These are phyloP conservation scores for Cirrhinus mrigala DNA, from an alignment of 2,797 vertebrate genomes.

Conservation along the genomic window DNA sequence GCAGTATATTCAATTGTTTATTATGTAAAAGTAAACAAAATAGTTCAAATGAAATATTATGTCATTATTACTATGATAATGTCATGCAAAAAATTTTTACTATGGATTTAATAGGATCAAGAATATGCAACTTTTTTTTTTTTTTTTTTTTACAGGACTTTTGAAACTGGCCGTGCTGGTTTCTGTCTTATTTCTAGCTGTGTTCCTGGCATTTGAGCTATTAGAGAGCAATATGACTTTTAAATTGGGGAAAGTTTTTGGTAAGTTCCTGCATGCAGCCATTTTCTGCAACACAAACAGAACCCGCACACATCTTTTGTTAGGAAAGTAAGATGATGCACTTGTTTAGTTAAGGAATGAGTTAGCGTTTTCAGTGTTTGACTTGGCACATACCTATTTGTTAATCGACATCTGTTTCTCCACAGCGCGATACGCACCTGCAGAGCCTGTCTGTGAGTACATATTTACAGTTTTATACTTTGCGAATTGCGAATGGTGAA, in stretches of 20 bases:
- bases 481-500: background rate
- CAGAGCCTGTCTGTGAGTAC: constrained; percentile 82
- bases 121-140: background rate
- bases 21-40: background rate
- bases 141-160: constrained; percentile 75
- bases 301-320: background rate
- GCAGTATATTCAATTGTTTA: background rate
- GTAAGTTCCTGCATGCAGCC: constrained; percentile 78
- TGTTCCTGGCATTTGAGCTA: constrained; percentile 91
- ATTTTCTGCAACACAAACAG: background rate
- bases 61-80: too few relatives aligned
- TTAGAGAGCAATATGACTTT: constrained; percentile 91
- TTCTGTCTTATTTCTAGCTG: constrained; percentile 83
- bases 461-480: background rate
- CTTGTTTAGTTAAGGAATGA: background rate
- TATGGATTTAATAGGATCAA: background rate
- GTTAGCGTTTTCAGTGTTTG: background rate
- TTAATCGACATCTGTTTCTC: constrained; percentile 44
- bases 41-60: background rate
- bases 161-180: constrained; percentile 85
- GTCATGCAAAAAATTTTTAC: background rate
- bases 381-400: background rate
- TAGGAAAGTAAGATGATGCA: background rate
- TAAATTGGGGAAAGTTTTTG: constrained; percentile 81
- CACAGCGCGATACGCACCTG: constrained; percentile 77